Conservation (phyloP, 2,888 invertebrate genomes). For the Cerceris rybyensis region DNA sequence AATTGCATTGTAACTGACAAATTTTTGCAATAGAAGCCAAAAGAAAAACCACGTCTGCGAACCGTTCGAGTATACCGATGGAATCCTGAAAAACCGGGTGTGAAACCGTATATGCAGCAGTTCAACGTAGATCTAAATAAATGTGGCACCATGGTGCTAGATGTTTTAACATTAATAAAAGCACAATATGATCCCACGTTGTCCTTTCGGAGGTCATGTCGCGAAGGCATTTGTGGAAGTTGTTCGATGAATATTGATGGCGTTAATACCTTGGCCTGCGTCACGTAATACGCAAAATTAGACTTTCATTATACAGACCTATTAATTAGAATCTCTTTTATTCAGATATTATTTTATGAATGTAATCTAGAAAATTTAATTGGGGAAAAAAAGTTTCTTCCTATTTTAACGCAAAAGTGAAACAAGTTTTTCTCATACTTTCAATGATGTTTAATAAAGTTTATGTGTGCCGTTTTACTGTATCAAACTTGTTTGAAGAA, state of each 20-base stretch:
- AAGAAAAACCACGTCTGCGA: constrained; percentile 51
- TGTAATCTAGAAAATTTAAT: too few species aligned
- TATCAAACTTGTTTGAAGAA: too few species aligned
- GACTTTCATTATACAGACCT: background rate
- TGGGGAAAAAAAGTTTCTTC: too few species aligned
- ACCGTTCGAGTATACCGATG: constrained; percentile 82
- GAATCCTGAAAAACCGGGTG: constrained; percentile 82
- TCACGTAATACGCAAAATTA: constrained; percentile 68
- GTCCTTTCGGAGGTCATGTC: constrained; percentile 86
- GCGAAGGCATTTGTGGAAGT: constrained; percentile 87
- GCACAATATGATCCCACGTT: constrained; percentile 85
- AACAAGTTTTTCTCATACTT: too few species aligned
- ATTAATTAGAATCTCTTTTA: too few species aligned
- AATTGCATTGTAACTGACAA: background rate
- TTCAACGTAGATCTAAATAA: constrained; percentile 86
- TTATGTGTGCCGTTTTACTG: too few species aligned
- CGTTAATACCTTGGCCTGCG: constrained; percentile 85
- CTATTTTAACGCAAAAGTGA: too few species aligned
- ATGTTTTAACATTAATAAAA: constrained; percentile 85
- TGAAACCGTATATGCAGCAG: constrained; percentile 84
- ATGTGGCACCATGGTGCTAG: constrained; percentile 84
- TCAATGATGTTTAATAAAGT: too few species aligned
- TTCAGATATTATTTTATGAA: too few species aligned
- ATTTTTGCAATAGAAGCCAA: background rate
- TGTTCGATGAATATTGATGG: constrained; percentile 88